phyloP scores from a whole-genome alignment of 2,113 vertebrate species.

The Dissostichus mawsoni region DNA sequence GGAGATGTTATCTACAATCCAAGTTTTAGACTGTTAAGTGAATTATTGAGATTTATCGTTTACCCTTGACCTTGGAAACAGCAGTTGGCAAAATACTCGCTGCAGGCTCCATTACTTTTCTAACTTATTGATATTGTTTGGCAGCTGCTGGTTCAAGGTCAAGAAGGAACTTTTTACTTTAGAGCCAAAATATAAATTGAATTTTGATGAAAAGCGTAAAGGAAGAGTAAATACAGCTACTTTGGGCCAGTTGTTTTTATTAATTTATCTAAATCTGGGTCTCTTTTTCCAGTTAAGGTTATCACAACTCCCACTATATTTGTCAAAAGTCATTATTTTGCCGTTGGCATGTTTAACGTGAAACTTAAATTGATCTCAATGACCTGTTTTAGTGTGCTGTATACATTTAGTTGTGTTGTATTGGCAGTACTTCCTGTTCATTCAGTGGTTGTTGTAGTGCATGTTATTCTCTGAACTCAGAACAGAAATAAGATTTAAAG shows the following conservation, averaged over 20 bases:
- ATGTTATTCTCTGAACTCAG: slow-evolving; percentile 30
- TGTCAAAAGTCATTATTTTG: not conserved
- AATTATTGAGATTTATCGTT: slow-evolving; percentile 4
- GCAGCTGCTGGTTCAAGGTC: slow-evolving; percentile 14
- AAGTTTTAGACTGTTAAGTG: not conserved
- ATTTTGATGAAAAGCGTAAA: not conserved
- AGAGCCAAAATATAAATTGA: not conserved
- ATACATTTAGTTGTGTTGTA: not conserved
- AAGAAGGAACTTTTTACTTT: not conserved
- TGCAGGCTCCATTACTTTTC: slow-evolving; percentile 11
- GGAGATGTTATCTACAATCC: not conserved
- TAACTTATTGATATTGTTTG: slow-evolving; percentile 19
- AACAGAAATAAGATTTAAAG: slow-evolving; percentile 38
- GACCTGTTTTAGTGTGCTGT: not conserved
- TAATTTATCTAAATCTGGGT: not conserved
- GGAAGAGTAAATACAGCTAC: not conserved
- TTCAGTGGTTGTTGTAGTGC: not conserved
- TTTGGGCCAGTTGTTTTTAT: not conserved
- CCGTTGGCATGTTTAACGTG: no score
- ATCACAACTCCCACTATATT: not conserved
- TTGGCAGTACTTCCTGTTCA: not conserved
- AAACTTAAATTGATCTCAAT: not conserved
- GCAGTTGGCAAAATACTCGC: slow-evolving; percentile 17
- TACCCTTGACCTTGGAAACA: slow-evolving; percentile 14
- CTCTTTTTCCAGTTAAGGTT: not conserved